phyloP scores from a whole-genome alignment of 2,888 invertebrate species.

The Tuta absoluta region DNA sequence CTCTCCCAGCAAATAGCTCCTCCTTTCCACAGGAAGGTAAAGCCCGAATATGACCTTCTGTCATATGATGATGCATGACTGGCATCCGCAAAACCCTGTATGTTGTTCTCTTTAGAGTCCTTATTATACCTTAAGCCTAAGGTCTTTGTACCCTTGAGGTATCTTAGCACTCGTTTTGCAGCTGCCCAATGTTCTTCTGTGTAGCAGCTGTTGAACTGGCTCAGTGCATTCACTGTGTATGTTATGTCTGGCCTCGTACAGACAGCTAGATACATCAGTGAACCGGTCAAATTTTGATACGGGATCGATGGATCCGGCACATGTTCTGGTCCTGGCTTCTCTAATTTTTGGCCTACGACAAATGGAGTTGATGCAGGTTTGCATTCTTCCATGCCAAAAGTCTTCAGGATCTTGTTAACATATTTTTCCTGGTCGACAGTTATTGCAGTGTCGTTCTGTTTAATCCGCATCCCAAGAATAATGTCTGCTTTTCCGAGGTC shows the following conservation, averaged over 20 bases:
- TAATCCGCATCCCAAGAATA: slow-evolving; percentile 20
- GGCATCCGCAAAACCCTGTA: background rate
- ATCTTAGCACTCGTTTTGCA: background rate
- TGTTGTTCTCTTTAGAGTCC: background rate
- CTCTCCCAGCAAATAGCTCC: too few relatives aligned
- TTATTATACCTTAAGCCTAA: too few relatives aligned
- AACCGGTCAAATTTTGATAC: too few relatives aligned
- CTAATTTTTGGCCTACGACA: background rate
- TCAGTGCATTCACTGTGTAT: background rate
- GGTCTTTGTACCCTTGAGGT: background rate
- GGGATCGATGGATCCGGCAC: background rate
- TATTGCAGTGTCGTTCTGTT: background rate
- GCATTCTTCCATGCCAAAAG: slow-evolving; percentile 1
- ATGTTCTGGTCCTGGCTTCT: background rate
- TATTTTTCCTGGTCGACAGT: background rate
- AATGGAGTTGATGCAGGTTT: background rate
- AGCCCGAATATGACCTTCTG: background rate
- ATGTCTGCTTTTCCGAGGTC: slow-evolving; percentile 16
- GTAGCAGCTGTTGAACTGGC: background rate
- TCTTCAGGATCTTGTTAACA: background rate
- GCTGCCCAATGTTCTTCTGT: background rate
- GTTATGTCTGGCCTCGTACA: background rate
- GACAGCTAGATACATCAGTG: background rate
- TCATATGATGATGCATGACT: background rate
- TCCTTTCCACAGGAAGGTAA: background rate